Conservation (phyloP, 2,113 vertebrate genomes). For the Chaenogobius annularis region DNA sequence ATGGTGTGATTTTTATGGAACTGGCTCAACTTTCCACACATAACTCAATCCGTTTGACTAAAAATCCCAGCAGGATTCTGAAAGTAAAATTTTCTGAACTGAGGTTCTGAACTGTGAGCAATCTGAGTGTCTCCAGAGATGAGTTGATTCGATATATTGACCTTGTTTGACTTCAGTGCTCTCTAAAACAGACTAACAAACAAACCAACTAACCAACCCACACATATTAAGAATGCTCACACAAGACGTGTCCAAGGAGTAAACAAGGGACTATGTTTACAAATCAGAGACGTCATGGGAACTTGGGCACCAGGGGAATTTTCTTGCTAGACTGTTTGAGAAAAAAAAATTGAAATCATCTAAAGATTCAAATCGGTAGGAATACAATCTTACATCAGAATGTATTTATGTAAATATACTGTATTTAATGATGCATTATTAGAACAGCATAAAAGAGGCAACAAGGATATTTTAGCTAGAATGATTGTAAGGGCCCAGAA, state of each 20-base stretch:
- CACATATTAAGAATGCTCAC: background rate
- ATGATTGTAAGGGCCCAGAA: no score
- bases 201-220: background rate
- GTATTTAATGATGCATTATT: background rate
- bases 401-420: background rate
- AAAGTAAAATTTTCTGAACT: slow-evolving; percentile 31
- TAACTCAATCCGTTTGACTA: slow-evolving; percentile 33
- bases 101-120: slow-evolving; percentile 12
- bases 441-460: no score
- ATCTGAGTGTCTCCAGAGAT: background rate
- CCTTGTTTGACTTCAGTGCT: background rate
- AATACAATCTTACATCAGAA: background rate
- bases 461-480: no score
- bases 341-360: background rate
- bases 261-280: background rate
- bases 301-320: background rate
- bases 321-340: background rate
- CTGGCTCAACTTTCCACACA: slow-evolving; percentile 31
- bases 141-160: background rate
- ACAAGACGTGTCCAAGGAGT: background rate
- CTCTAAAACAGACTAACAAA: background rate
- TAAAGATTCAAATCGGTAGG: no score
- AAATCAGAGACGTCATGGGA: background rate
- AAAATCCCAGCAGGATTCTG: slow-evolving; percentile 23
- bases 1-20: slow-evolving; percentile 33